phyloP scores from a whole-genome alignment of 2,113 vertebrate species.

The Taxidea taxus region DNA sequence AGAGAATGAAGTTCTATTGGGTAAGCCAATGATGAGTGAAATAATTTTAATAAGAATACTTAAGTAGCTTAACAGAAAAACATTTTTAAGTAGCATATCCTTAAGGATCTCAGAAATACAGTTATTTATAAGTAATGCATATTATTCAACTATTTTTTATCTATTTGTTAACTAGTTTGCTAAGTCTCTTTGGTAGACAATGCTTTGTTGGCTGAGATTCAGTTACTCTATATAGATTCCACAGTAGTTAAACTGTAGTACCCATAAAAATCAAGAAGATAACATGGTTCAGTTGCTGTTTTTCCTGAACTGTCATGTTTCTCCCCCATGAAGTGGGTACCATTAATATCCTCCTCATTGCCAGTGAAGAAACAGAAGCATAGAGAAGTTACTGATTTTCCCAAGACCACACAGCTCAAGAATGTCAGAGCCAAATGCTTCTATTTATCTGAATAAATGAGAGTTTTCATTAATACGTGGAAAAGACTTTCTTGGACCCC shows the following conservation, averaged over 20 bases:
- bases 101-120: slow-evolving; percentile 29
- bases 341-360: not conserved
- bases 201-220: not conserved
- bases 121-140: not conserved
- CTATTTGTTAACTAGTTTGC: slow-evolving; percentile 19
- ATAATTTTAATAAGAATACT: not conserved
- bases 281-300: not conserved
- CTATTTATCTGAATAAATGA: slow-evolving; percentile 18
- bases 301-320: slow-evolving; percentile 13
- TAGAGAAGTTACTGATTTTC: slow-evolving; percentile 39
- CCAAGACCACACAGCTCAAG: slow-evolving; percentile 14
- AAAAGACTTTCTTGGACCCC: slow-evolving; percentile 1
- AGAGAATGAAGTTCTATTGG: not conserved
- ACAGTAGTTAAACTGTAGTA: not conserved
- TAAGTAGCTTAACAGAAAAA: slow-evolving; percentile 19
- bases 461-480: not conserved
- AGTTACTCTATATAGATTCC: not conserved
- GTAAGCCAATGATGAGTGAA: not conserved
- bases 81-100: not conserved
- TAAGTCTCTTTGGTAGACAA: not conserved
- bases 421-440: slow-evolving; percentile 20
- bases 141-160: not conserved
- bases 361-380: not conserved
- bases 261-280: slow-evolving; percentile 1
- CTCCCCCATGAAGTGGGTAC: not conserved